Evolutionary conservation across 2,797 vertebrate genomes (phyloP).

Genomic region (Alfaro cultratus): DNA sequence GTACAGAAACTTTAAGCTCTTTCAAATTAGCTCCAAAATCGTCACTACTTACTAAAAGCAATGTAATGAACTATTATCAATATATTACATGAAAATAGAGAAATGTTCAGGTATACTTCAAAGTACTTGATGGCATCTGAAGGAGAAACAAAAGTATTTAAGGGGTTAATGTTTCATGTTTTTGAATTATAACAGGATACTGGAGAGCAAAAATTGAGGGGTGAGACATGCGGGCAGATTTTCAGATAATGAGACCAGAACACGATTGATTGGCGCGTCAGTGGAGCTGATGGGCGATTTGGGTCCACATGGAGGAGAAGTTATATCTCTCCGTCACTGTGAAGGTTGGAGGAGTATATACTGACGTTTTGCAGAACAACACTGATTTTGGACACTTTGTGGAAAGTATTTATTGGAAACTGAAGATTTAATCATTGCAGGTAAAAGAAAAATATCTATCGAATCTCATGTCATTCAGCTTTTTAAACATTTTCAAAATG

Average conservation of each 20-base stretch:
- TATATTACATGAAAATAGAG: not conserved
- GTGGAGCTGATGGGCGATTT: conserved; percentile 45
- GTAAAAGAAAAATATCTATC: not conserved
- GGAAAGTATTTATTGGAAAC: no score
- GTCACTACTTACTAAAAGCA: no score
- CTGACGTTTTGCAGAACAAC: conserved; percentile 49
- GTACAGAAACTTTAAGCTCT: no score
- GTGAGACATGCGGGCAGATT: conserved; percentile 23
- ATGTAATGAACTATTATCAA: no score
- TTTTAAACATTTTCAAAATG: conserved; percentile 2
- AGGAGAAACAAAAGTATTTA: not conserved
- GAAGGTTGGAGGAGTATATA: conserved; percentile 67
- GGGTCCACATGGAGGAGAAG: conserved; percentile 37
- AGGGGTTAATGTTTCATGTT: not conserved
- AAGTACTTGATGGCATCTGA: not conserved
- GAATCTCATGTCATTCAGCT: not conserved
- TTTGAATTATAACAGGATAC: not conserved
- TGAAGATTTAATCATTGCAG: no score
- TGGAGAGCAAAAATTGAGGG: not conserved
- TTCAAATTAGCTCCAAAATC: no score
- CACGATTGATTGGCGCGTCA: conserved; percentile 9
- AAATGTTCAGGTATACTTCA: not conserved
- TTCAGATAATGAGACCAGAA: conserved; percentile 38
- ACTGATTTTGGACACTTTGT: no score
- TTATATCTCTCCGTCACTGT: conserved; percentile 43